Evolutionary conservation across 2,113 vertebrate species (phyloP).

Genomic region (Lycaon pictus): DNA sequence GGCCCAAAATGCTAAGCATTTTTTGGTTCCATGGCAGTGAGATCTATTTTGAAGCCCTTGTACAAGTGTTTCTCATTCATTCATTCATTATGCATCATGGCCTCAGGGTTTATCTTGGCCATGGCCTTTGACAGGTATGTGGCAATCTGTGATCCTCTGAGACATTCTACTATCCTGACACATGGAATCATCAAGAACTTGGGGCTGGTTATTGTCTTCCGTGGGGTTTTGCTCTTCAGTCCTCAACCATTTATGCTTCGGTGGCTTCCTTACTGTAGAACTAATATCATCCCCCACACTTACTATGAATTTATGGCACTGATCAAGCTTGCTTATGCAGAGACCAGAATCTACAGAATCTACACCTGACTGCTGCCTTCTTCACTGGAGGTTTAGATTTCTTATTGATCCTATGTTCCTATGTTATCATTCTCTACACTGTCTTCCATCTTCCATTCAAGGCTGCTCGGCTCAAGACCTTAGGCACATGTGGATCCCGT

Average conservation of each 20-base stretch:
- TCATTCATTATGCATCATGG: slow-evolving; percentile 67
- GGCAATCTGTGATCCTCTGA: slow-evolving; percentile 66
- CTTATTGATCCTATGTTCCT: slow-evolving; percentile 56
- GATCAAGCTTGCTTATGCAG: slow-evolving; percentile 51
- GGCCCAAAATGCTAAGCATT: slow-evolving; percentile 70
- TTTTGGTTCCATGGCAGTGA: slow-evolving; percentile 65
- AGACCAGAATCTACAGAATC: slow-evolving; percentile 25
- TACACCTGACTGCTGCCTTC: slow-evolving; percentile 63
- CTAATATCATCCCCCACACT: slow-evolving; percentile 50
- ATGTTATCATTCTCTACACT: slow-evolving; percentile 27
- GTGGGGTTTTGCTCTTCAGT: slow-evolving; percentile 37
- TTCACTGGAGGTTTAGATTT: slow-evolving; percentile 58
- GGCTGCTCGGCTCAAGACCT: slow-evolving; percentile 27
- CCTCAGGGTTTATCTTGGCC: slow-evolving; percentile 61
- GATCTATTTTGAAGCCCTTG: slow-evolving; percentile 68
- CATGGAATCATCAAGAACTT: neutral
- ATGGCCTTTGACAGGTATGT: slow-evolving; percentile 64
- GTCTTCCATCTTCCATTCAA: slow-evolving; percentile 54
- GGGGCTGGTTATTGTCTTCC: neutral
- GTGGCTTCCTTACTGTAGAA: slow-evolving; percentile 48
- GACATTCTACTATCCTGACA: slow-evolving; percentile 57
- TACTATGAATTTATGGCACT: slow-evolving; percentile 71
- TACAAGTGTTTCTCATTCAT: slow-evolving; percentile 77
- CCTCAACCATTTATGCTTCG: slow-evolving; percentile 56
- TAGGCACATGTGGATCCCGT: slow-evolving; percentile 67